Conservation (phyloP, 2,888 invertebrate genomes). For the Pediacus dermestoides region DNA sequence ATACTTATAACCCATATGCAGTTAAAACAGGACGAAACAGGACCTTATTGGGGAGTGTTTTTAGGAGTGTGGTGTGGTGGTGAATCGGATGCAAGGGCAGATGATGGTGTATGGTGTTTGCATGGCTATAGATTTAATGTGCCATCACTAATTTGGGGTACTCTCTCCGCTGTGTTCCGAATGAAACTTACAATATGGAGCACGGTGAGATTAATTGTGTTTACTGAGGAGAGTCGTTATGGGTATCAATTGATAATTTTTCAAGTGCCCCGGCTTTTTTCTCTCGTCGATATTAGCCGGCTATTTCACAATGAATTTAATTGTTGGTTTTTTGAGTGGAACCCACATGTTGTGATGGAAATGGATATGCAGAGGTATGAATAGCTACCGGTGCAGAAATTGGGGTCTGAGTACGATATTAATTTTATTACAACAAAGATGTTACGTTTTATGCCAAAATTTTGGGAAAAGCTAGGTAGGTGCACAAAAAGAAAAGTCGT, state of each 20-base stretch:
- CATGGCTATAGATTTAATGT: slow-evolving; percentile 51
- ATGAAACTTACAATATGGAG: slow-evolving; percentile 42
- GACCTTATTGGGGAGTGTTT: slow-evolving; percentile 12
- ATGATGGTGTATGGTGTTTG: slow-evolving; percentile 45
- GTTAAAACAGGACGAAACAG: no score
- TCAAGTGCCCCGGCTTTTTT: slow-evolving; percentile 34
- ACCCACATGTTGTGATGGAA: no score
- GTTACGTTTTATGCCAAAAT: no score
- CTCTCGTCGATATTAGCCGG: no score
- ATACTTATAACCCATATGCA: slow-evolving; percentile 43
- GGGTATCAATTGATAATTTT: slow-evolving; percentile 41
- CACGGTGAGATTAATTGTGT: slow-evolving; percentile 42
- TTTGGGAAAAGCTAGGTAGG: no score
- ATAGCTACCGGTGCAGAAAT: no score
- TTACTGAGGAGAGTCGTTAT: slow-evolving; percentile 37
- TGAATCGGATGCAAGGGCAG: slow-evolving; percentile 31
- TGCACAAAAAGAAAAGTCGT: no score
- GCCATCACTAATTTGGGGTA: slow-evolving; percentile 51
- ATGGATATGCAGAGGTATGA: no score
- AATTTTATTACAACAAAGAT: no score
- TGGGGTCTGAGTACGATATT: no score
- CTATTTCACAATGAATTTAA: no score
- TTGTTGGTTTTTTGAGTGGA: no score
- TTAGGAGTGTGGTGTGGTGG: slow-evolving; percentile 14
- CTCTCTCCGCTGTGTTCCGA: slow-evolving; percentile 32